Evolutionary conservation across 1,140 invertebrate genomes (phyloP).

Genomic region (Ruditapes philippinarum): DNA sequence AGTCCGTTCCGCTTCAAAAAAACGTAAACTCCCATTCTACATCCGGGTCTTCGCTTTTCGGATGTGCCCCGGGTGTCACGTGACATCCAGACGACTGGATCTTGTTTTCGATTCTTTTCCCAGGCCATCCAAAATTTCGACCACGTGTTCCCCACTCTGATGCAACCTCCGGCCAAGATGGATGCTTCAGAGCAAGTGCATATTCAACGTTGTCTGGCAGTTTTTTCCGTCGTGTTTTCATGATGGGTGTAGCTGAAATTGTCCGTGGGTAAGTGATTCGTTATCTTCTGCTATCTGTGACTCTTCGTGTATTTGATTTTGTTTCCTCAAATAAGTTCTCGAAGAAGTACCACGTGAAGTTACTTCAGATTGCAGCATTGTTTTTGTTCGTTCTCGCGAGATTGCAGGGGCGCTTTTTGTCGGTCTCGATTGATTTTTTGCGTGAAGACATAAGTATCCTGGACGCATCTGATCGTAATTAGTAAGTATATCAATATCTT

Average conservation of each 20-base stretch:
- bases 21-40: constrained; percentile 65
- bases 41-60: constrained; percentile 55
- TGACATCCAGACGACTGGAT: constrained; percentile 48
- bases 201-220: constrained; percentile 60
- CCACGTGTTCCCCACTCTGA: constrained; percentile 47
- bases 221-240: constrained; percentile 50
- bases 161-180: constrained; percentile 53
- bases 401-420: constrained; percentile 59
- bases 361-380: constrained; percentile 48
- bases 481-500: constrained; percentile 12
- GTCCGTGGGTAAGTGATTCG: constrained; percentile 36
- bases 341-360: constrained; percentile 56
- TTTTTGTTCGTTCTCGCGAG: constrained; percentile 46
- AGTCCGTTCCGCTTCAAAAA: constrained; percentile 52
- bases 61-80: constrained; percentile 61
- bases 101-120: constrained; percentile 60
- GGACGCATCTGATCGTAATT: constrained; percentile 33
- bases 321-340: constrained; percentile 47
- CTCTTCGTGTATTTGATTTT: constrained; percentile 42
- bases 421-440: constrained; percentile 22
- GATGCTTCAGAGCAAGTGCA: constrained; percentile 49
- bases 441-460: constrained; percentile 36
- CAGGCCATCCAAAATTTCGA: constrained; percentile 54
- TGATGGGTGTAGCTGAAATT: constrained; percentile 20
- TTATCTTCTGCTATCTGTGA: constrained; percentile 48